Conservation (phyloP, 1,140 invertebrate genomes). For the Luehdorfia chinensis region DNA sequence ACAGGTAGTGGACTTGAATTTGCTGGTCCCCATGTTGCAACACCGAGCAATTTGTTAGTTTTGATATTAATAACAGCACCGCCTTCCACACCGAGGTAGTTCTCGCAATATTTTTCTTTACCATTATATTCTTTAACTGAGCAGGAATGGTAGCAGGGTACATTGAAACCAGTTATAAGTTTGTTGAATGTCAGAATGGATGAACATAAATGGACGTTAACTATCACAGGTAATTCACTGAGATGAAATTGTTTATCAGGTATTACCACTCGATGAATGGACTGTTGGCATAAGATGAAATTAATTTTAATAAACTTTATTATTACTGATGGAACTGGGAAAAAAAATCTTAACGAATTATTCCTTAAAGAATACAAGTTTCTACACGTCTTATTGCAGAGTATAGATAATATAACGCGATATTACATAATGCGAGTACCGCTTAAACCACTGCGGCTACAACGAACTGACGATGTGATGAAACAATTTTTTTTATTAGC, state of each 20-base stretch:
- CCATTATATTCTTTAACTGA: slow-evolving; percentile 21
- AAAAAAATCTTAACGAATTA: no score
- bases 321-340: no score
- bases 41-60: slow-evolving; percentile 35
- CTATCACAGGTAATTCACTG: slow-evolving; percentile 30
- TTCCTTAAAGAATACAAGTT: no score
- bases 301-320: no score
- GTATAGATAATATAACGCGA: no score
- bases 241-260: slow-evolving; percentile 21
- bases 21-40: slow-evolving; percentile 42
- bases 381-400: no score
- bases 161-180: slow-evolving; percentile 24
- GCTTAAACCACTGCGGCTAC: no score
- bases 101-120: slow-evolving; percentile 19
- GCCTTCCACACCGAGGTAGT: slow-evolving; percentile 43
- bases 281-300: slow-evolving; percentile 28
- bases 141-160: slow-evolving; percentile 52
- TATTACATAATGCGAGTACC: no score
- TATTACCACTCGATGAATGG: slow-evolving; percentile 18
- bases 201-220: slow-evolving; percentile 34
- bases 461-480: no score
- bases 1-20: slow-evolving; percentile 39
- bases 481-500: no score
- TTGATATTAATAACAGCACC: slow-evolving; percentile 32
- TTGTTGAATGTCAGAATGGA: slow-evolving; percentile 29